Base-by-base conservation (phyloP, 2,113 vertebrate genomes). In the Microtus oregoni region DNA sequence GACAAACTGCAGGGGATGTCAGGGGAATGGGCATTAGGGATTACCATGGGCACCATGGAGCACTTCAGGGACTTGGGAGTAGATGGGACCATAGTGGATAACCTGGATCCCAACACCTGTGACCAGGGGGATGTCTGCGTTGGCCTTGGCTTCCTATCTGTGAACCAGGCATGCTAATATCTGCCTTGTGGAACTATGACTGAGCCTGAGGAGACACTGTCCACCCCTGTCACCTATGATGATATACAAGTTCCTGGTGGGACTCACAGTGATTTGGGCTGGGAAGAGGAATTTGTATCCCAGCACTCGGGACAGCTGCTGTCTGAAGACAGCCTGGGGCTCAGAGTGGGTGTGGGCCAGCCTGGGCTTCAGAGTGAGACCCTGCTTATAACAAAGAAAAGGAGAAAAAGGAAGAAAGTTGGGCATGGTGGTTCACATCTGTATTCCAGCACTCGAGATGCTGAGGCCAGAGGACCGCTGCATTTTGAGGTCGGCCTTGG, bases 71-170 rank as follows among this genome's bases (percentile, higher is more conserved):
- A 1, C 24, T 26, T 1, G 0, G 75, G 8, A 38, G 22, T 1
- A 20, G 19, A 9, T 17, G 7, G 63, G 9, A 0, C 1, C 1
- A 12, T 0, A 10, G 26, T 30, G 4, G 20, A 13, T 38, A 13
- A 1, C 9, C 0, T 0, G 0, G 35, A 61, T 72, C 70, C 81
- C 32, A 3, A 24, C 38, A 55, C 63, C 26, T 15, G 30, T 1
- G 22, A 22, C 17, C 22, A 3, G 5, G 30, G 47, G 6, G 2
- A 6, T 2, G 5, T 17, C 19, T 55, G 35, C 2, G 1, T 50
- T 0, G 9, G 44, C 86, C 38, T 73, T n/a, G 3, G 38, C 63
- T 35, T 35, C 26, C 10, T 4, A 11, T 55, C 90, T 75, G 78
- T 7, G 15, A 38, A n/a, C 28, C 2, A 12, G 38, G 41, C 1